A percentile compares a stretch with the other conserved stretches of the same genome.
Conservation (phyloP, 2,888 invertebrate species). For the Nomada ruficornis region DNA sequence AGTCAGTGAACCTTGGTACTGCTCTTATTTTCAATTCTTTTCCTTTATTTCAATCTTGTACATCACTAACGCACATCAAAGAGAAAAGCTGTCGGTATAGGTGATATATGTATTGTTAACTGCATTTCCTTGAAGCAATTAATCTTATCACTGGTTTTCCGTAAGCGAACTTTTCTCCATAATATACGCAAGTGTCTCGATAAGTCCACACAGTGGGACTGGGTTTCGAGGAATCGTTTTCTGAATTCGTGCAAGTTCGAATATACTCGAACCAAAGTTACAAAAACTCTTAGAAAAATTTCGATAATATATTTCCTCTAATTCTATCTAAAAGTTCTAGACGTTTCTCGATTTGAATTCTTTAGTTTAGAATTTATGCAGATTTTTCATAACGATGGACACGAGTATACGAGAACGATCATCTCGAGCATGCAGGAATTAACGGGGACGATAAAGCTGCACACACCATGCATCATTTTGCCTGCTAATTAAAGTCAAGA, state of each 20-base stretch:
- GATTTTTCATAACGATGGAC: not conserved
- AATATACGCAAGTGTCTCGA: constrained; percentile 17
- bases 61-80: constrained; percentile 22
- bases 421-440: constrained; percentile 35
- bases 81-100: constrained; percentile 31
- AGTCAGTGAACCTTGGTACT: constrained; percentile 31
- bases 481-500: constrained; percentile 34
- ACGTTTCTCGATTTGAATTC: not conserved
- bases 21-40: not conserved
- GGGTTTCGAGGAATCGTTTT: constrained; percentile 11
- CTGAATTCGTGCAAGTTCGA: constrained; percentile 15
- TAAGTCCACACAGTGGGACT: constrained; percentile 8
- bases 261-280: constrained; percentile 26
- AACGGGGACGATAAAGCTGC: constrained; percentile 25
- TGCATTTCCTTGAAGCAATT: not conserved
- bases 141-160: not conserved
- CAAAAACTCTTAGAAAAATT: not conserved
- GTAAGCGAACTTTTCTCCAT: constrained; percentile 24
- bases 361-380: not conserved
- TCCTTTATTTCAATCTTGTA: constrained; percentile 13
- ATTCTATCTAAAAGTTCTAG: not conserved
- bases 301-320: not conserved
- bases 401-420: constrained; percentile 28
- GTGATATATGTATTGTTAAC: not conserved
- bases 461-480: constrained; percentile 58